A percentile compares a stretch with the other conserved stretches of the same genome.
Conservation (phyloP, 2,888 invertebrate species). For the Melieria picta region DNA sequence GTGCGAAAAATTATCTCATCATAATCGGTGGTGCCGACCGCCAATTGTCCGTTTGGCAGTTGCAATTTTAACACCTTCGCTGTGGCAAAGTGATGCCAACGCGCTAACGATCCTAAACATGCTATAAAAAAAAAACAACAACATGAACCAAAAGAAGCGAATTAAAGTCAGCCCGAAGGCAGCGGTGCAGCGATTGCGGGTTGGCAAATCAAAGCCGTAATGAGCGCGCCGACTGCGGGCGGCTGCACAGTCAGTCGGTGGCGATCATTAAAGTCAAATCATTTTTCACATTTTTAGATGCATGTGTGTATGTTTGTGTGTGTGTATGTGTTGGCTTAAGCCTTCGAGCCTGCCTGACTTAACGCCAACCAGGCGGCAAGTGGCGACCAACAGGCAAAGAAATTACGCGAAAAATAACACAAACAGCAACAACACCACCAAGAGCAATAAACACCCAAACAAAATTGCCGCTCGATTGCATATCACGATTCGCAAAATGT, state of each 20-base stretch:
- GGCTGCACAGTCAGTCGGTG: slow-evolving; percentile 52
- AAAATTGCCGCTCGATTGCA: slow-evolving; percentile 38
- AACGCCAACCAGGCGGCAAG: not conserved
- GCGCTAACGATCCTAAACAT: slow-evolving; percentile 31
- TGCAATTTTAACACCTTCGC: slow-evolving; percentile 60
- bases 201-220: not conserved
- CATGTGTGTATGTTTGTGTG: slow-evolving; percentile 1
- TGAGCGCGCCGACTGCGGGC: not conserved
- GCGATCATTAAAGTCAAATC: slow-evolving; percentile 64
- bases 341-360: not conserved
- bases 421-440: slow-evolving; percentile 14
- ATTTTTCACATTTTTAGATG: slow-evolving; percentile 61
- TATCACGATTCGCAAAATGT: slow-evolving; percentile 28
- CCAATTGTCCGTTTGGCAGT: slow-evolving; percentile 48
- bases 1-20: not conserved
- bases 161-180: no score
- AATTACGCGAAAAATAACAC: slow-evolving; percentile 22
- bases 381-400: not conserved
- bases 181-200: not conserved
- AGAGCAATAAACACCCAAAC: slow-evolving; percentile 26
- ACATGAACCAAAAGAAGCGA: not conserved
- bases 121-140: slow-evolving; percentile 2
- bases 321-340: not conserved
- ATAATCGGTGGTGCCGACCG: not conserved
- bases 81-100: slow-evolving; percentile 43